Conservation (phyloP, 1,140 invertebrate genomes). For the Coelopa frigida region DNA sequence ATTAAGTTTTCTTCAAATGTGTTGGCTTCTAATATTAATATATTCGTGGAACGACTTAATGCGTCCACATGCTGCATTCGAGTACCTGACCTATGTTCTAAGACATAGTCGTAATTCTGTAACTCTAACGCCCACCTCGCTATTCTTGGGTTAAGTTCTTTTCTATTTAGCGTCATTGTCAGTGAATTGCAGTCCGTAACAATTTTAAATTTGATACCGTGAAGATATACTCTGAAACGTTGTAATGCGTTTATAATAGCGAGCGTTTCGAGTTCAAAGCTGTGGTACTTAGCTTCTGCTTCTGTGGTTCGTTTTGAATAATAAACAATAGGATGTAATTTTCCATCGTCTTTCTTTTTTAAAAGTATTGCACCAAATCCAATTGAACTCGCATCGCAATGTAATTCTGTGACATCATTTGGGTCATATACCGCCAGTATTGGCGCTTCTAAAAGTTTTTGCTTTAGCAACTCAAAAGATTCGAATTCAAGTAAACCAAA, state of each 20-base stretch:
- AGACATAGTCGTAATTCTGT: slow-evolving; percentile 35
- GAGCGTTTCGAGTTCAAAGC: slow-evolving; percentile 38
- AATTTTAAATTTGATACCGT: slow-evolving; percentile 46
- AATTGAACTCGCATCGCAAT: slow-evolving; percentile 25
- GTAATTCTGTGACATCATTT: slow-evolving; percentile 10
- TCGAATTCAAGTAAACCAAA: slow-evolving; percentile 8
- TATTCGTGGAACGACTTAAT: slow-evolving; percentile 16
- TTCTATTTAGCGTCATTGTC: slow-evolving; percentile 34
- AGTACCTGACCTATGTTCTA: slow-evolving; percentile 21
- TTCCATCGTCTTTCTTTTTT: slow-evolving; percentile 16
- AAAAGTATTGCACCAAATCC: slow-evolving; percentile 27
- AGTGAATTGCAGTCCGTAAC: slow-evolving; percentile 41
- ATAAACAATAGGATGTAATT: slow-evolving; percentile 33
- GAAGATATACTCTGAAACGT: slow-evolving; percentile 43
- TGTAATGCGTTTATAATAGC: slow-evolving; percentile 26
- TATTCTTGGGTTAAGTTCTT: slow-evolving; percentile 35
- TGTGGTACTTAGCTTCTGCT: slow-evolving; percentile 29
- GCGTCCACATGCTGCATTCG: slow-evolving; percentile 34
- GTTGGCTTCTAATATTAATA: not conserved
- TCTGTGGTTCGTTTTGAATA: slow-evolving; percentile 31
- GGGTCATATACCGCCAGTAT: slow-evolving; percentile 12
- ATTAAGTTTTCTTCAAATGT: slow-evolving; percentile 18
- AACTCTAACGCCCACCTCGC: slow-evolving; percentile 34
- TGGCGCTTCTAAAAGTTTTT: slow-evolving; percentile 5
- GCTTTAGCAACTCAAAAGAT: slow-evolving; percentile 6